Evolutionary conservation across 2,113 vertebrate species (phyloP).

Genomic region (Crotalus helleri): DNA sequence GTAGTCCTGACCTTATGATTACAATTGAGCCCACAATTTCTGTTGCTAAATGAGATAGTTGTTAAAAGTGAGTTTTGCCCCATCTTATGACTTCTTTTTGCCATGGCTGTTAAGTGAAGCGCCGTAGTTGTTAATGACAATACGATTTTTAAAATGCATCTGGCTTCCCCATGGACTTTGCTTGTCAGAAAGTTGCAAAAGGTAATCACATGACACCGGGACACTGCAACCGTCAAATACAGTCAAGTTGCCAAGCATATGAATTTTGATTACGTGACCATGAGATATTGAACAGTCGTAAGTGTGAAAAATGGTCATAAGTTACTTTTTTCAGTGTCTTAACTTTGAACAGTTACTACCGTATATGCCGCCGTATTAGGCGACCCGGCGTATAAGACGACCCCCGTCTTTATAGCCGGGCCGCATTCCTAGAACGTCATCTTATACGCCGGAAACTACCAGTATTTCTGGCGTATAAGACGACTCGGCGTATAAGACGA

Average conservation of each 20-base stretch:
- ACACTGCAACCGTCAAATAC: background rate
- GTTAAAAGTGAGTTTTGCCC: background rate
- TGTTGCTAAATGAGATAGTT: background rate
- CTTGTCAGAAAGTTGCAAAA: background rate
- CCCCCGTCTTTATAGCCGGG: too few relatives aligned
- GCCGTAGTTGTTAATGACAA: background rate
- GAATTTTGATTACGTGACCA: background rate
- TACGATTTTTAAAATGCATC: background rate
- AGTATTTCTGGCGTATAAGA: too few relatives aligned
- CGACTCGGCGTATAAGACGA: too few relatives aligned
- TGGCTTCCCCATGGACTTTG: background rate
- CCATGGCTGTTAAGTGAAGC: background rate
- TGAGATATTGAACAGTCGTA: background rate
- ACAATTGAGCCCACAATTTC: background rate
- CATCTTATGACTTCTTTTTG: background rate
- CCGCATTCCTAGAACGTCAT: too few relatives aligned
- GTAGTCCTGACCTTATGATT: background rate
- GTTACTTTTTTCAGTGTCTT: background rate
- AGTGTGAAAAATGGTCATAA: background rate
- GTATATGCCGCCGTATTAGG: too few relatives aligned
- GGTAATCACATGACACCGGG: background rate
- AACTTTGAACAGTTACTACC: background rate
- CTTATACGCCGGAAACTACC: too few relatives aligned
- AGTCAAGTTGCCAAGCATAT: background rate
- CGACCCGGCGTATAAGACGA: too few relatives aligned